Percentiles rank a stretch among this genome's conserved stretches.
phyloP scores from a whole-genome alignment of 2,797 vertebrate species.

The Gymnopithys bicolor region DNA sequence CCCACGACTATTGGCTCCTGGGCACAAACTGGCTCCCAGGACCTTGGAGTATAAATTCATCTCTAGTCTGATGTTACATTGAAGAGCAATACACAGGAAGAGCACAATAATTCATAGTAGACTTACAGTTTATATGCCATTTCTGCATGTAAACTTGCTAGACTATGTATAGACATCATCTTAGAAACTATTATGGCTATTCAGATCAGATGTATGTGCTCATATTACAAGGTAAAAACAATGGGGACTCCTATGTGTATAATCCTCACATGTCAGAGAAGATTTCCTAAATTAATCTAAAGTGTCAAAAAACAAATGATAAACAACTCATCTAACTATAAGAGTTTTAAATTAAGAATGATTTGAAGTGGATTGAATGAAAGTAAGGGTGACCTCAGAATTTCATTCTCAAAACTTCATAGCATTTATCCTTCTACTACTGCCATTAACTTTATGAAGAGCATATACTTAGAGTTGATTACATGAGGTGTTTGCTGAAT shows the following conservation, averaged over 20 bases:
- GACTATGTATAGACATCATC: fast-evolving
- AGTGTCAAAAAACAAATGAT: background rate
- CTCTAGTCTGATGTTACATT: background rate
- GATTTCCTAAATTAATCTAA: background rate
- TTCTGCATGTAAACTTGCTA: background rate
- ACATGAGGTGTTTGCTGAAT: background rate
- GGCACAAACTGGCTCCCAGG: background rate
- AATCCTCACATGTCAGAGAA: background rate
- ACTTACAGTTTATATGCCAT: background rate
- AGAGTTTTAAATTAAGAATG: background rate
- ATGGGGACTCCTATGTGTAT: background rate
- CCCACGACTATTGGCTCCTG: too few species aligned
- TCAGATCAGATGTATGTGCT: background rate
- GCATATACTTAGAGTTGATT: background rate
- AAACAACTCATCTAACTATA: fast-evolving
- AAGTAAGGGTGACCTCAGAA: background rate
- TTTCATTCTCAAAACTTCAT: background rate
- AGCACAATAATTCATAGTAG: background rate
- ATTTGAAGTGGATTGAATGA: background rate
- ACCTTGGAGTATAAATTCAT: background rate
- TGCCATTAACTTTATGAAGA: background rate
- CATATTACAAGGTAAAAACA: background rate
- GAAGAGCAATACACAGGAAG: background rate
- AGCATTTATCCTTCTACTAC: background rate
- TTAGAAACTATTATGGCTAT: background rate